Conservation (phyloP, 2,113 vertebrate genomes). For the Pseudorhombus dupliciocellatus region DNA sequence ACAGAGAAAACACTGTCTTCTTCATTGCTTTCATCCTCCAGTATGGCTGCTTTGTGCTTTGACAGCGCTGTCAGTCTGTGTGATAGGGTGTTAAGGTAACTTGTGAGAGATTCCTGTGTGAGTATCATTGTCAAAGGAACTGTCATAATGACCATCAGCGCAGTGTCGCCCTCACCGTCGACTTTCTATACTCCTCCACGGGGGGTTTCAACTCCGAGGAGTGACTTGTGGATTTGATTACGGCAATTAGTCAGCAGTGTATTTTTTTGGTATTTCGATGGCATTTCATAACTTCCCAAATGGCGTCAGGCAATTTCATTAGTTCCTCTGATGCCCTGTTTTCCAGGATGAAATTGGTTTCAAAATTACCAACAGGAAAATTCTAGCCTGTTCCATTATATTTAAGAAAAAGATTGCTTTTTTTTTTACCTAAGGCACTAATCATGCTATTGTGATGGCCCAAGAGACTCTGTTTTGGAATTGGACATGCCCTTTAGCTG, state of each 20-base stretch:
- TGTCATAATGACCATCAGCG: slow-evolving; percentile 24
- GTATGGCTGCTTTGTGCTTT: slow-evolving; percentile 40
- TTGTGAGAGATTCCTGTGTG: slow-evolving; percentile 27
- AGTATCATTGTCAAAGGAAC: slow-evolving; percentile 33
- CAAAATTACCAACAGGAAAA: too few species aligned
- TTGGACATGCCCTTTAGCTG: background rate
- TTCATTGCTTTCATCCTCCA: slow-evolving; percentile 43
- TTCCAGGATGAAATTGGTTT: too few species aligned
- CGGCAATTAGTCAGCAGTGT: background rate
- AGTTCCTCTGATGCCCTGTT: too few species aligned
- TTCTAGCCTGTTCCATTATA: too few species aligned
- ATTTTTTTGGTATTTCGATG: background rate
- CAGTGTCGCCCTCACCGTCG: background rate
- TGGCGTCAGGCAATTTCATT: too few species aligned
- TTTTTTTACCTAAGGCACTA: background rate
- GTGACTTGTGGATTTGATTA: slow-evolving; percentile 17
- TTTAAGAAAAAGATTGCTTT: too few species aligned
- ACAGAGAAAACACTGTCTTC: slow-evolving; percentile 39
- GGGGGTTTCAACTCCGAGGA: background rate
- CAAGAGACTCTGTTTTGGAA: background rate
- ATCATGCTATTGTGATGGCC: background rate
- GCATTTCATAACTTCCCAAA: background rate
- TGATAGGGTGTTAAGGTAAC: slow-evolving; percentile 40
- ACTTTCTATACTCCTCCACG: background rate
- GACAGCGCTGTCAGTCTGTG: slow-evolving; percentile 49